phyloP scores from a whole-genome alignment of 2,797 vertebrate genomes.

The Percopsis omiscomaycus region DNA sequence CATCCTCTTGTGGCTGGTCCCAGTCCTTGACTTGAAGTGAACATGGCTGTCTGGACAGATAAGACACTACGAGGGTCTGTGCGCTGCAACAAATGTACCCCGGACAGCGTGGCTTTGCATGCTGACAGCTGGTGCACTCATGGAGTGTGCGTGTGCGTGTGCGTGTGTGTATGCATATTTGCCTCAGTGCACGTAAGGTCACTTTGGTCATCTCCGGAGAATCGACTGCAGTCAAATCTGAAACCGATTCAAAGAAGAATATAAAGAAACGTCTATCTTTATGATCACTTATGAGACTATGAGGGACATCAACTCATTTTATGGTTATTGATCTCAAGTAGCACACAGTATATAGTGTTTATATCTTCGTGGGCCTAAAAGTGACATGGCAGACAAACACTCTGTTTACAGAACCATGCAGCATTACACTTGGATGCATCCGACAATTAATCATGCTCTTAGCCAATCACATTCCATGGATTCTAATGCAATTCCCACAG shows the following conservation, averaged over 20 bases:
- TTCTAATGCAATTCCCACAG: slow-evolving; percentile 54
- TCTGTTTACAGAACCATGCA: slow-evolving; percentile 36
- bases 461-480: slow-evolving; percentile 55
- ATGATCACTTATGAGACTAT: not conserved
- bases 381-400: slow-evolving; percentile 52
- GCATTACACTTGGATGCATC: slow-evolving; percentile 48
- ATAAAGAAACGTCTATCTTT: slow-evolving; percentile 1
- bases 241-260: not conserved
- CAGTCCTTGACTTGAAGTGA: slow-evolving; percentile 40
- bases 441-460: slow-evolving; percentile 57
- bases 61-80: slow-evolving; percentile 45
- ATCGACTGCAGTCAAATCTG: slow-evolving; percentile 53
- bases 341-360: slow-evolving; percentile 28
- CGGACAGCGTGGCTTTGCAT: slow-evolving; percentile 66
- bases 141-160: slow-evolving; percentile 24
- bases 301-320: not conserved
- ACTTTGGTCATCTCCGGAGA: slow-evolving; percentile 46
- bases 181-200: slow-evolving; percentile 29
- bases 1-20: slow-evolving; percentile 21
- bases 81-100: slow-evolving; percentile 50
- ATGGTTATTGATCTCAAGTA: slow-evolving; percentile 12
- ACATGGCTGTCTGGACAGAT: slow-evolving; percentile 62
- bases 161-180: slow-evolving; percentile 8
- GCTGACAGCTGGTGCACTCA: slow-evolving; percentile 70
- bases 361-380: slow-evolving; percentile 40